Base-by-base conservation (phyloP, 2,888 invertebrate genomes). In the Melipona beecheii region DNA sequence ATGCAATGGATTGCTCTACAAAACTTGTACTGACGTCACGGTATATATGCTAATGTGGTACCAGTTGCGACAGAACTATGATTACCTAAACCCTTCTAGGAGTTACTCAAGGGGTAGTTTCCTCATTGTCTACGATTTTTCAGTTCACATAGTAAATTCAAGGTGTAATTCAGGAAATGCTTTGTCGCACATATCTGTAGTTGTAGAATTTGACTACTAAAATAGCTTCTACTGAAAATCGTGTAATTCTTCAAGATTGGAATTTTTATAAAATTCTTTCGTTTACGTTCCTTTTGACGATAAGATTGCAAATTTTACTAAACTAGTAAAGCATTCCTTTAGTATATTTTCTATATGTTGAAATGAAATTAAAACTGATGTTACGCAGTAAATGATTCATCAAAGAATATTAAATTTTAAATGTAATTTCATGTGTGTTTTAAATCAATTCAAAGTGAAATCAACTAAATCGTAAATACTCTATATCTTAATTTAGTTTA, bases 21-120 rank as follows among this genome's bases (percentile, higher is more conserved):
- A 31, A 56, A 27, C 17, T 36, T 24, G 43, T 43, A 19, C 0
- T 81, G 73, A 82, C 60, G 82, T 75, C 70, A 79, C 1, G n/a
- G 9, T 49, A 11, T 15, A 36, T 27, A 15, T 31, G 52, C 17
- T 13, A 21, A 17, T 27, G 6, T 17, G 11, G 2, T 27, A 60
- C 2, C 19, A 21, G 15, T 2, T 49, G 49, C 24, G 17, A 4
- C 2, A 31, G 19, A 31, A 11, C 19, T 62, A 0, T 2, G 19
- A 19, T 21, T 11, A 13, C 2, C 2, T 31, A 11, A 60, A 60
- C 19, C 9, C 19, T 9, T 11, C 27, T 27, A 0, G 3, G 17
- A 27, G n/a, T 58, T 27, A 11, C 2, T 19, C 19, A 19, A 43
- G 43, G 43, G 43, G 4, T 60, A 24, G 19, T 60, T 11, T 60